Evolutionary conservation across 1,140 invertebrate genomes (phyloP), one percentile per base, ranked within the genome.

Genomic region (Bombus affinis): DNA sequence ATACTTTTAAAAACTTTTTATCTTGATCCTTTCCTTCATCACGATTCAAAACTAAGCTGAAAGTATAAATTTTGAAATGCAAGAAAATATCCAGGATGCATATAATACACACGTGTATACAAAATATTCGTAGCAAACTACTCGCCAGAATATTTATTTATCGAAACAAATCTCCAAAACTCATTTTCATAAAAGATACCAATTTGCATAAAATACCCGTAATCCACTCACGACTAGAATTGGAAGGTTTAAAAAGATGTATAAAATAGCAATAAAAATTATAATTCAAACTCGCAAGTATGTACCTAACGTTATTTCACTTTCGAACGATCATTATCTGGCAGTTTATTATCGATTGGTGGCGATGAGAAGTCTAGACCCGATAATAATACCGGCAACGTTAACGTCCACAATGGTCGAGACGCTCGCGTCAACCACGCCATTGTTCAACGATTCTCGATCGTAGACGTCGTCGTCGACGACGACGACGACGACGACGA

Each of bases 381-480:
- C 42, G 77, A 85, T 85, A 73, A 83, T 78, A 78, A 85, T 81
- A 85, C 13, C 47, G 65, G 73, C 65, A 83, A 83, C 80, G 73
- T 82, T 86, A 86, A 76, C 59, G 22, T n/a, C 39, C 32, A 86
- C 85, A 86, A 82, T 75, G 72, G 73, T 8, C 39, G 65, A 62
- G 72, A 70, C 85, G 80, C 35, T 83, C 85, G 73, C 72, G 85
- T 86, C 85, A 86, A 80, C 85, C 85, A 6, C n/a, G 80, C 80
- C 66, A 86, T 86, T 86, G 85, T 86, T 66, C 72, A 32, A 81
- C 77, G 87, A 77, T 86, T 62, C 76, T 47, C 81, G 44, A 81
- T 85, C 88, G 76, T 71, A n/a, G 65, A 75, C 59, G 42, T 62
- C 66, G 73, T 53, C 47, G 44, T n/a, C 57, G 37, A 28, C 85